These are phyloP conservation scores for Prosopocoilus inquinatus DNA, from an alignment of 2,888 invertebrate species.

Conservation along the genomic window DNA sequence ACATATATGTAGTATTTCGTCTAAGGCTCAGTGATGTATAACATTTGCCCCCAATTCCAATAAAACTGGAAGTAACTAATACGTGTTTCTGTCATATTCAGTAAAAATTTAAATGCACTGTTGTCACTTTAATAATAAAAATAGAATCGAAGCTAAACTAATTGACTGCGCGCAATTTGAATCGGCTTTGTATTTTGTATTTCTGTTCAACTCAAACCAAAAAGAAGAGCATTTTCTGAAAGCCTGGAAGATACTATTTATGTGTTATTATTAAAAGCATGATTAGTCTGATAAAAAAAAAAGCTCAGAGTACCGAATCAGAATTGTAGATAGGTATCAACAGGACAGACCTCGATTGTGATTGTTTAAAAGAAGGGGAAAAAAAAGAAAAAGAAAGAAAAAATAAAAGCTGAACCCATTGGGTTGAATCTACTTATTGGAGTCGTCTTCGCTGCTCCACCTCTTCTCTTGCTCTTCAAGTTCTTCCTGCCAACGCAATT, in stretches of 20 bases:
- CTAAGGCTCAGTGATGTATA: slow-evolving; percentile 29
- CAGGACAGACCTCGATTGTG: neutral
- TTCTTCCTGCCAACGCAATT: slow-evolving; percentile 65
- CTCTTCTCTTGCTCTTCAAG: slow-evolving; percentile 62
- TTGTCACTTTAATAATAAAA: neutral
- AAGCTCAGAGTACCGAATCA: neutral
- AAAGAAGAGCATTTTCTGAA: slow-evolving; percentile 1
- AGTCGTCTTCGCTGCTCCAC: slow-evolving; percentile 61
- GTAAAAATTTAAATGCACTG: slow-evolving; percentile 19
- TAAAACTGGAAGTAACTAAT: slow-evolving; percentile 52
- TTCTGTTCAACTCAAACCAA: neutral
- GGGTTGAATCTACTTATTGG: slow-evolving; percentile 48
- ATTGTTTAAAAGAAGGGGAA: slow-evolving; percentile 1
- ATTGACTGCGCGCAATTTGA: neutral
- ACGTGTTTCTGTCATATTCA: slow-evolving; percentile 34
- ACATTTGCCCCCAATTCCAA: slow-evolving; percentile 44
- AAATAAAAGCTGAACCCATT: slow-evolving; percentile 44
- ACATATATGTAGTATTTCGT: slow-evolving; percentile 18
- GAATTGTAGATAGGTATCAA: no score
- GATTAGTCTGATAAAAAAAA: neutral
- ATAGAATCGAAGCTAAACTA: no score
- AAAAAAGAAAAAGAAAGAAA: neutral
- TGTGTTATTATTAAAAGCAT: neutral
- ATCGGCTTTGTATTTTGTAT: neutral
- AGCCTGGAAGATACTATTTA: neutral